Percentiles rank a stretch among this genome's conserved stretches.
Conservation (phyloP, 2,113 vertebrate genomes). For the Salvator merianae region DNA sequence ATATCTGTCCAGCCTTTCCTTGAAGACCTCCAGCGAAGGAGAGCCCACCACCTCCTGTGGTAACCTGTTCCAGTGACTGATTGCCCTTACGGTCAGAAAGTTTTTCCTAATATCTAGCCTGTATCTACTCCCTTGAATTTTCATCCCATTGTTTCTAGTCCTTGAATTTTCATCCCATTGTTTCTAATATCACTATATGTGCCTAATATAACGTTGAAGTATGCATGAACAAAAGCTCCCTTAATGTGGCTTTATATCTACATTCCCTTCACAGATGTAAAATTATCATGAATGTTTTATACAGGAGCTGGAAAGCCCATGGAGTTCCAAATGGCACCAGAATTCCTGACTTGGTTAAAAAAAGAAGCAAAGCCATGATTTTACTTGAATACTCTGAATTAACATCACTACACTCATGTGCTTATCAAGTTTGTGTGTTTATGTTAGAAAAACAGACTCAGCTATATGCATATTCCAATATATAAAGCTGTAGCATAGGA, state of each 20-base stretch:
- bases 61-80: too few relatives aligned
- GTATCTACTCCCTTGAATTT: too few relatives aligned
- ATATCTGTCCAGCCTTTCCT: too few relatives aligned
- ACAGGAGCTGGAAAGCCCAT: neutral
- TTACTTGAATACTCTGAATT: neutral
- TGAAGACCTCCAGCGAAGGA: too few relatives aligned
- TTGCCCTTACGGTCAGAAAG: too few relatives aligned
- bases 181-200: too few relatives aligned
- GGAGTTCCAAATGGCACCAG: neutral
- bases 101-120: too few relatives aligned
- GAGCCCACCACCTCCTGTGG: too few relatives aligned
- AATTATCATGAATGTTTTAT: neutral
- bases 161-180: too few relatives aligned
- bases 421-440: neutral
- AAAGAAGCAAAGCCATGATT: neutral
- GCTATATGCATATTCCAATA: neutral
- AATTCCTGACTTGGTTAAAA: neutral
- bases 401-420: neutral
- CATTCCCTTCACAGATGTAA: neutral
- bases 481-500: neutral
- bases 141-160: too few relatives aligned
- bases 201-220: too few relatives aligned
- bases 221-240: neutral
- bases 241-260: neutral
- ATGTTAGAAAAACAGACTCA: neutral